Evolutionary conservation across 1,140 invertebrate genomes (phyloP), one percentile per base, ranked within the genome.

Genomic region (Leptopilina boulardi): DNA sequence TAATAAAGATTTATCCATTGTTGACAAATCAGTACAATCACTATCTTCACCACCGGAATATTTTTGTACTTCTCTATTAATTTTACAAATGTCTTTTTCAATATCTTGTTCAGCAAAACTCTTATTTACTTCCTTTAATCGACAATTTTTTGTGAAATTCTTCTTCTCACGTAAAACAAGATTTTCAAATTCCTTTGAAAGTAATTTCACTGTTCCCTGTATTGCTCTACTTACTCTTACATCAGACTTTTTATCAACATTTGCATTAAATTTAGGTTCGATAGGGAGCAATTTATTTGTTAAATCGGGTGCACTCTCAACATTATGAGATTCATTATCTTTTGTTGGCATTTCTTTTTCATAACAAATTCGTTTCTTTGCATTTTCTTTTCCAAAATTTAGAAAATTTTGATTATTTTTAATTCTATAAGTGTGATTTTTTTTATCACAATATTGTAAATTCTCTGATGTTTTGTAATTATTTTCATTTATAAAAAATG

Each of bases 1-100:
- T 91, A 88, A 91, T 86, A 87, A 90, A 86, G 86, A 93, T 82
- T 85, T 93, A 87, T 80, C 93, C 87, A 86, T 93, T 83, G 42
- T 70, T 0, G 86, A 87, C 3, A 86, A n/a, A 70, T 89, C 88
- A 1, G 86, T 85, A 47, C 84, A 89, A 70, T 90, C 88, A 78
- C 89, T 89, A 30, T 91, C 89, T 15, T 91, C 89, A 13, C 89
- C 88, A 0, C 88, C 88, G 0, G 89, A 91, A 41, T 83, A 84
- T 0, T 82, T 78, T 6, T 85, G 81, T 19, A 79, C 66, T 18
- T 90, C 88, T 1, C 84, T 83, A 54, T 47, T 89, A 2, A 85
- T 30, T 15, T 82, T 71, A 0, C 71, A 84, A 2, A 78, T 80
- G 26, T 88, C 88, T 3, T 85, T 78, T 19, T 90, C 89, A 8